These are phyloP conservation scores for Drosophila dives DNA, from an alignment of 2,888 invertebrate genomes.

Conservation along the genomic window DNA sequence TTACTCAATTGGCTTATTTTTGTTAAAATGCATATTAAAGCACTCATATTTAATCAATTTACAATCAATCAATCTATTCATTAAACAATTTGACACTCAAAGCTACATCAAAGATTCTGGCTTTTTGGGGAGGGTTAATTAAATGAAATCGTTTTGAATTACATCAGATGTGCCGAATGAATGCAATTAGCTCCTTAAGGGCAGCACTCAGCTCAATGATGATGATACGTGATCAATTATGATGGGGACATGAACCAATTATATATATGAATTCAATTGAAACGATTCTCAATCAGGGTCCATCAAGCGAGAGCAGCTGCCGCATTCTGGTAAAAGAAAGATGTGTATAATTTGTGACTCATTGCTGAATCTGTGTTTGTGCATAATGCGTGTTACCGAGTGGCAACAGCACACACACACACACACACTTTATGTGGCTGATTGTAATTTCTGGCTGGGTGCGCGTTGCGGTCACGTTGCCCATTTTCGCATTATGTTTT, in stretches of 20 bases:
- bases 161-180: background rate
- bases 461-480: slow-evolving; percentile 65
- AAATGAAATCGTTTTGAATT: background rate
- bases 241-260: slow-evolving; percentile 6
- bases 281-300: slow-evolving; percentile 31
- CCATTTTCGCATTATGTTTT: slow-evolving; percentile 77
- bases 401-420: slow-evolving; percentile 35
- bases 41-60: background rate
- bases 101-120: background rate
- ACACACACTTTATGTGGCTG: slow-evolving; percentile 22
- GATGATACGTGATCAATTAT: slow-evolving; percentile 13
- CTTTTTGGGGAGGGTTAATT: background rate
- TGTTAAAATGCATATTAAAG: background rate
- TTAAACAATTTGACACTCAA: background rate
- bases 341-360: slow-evolving; percentile 5
- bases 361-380: slow-evolving; percentile 1
- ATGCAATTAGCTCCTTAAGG: background rate
- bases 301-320: background rate
- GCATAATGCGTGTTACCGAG: slow-evolving; percentile 10
- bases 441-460: slow-evolving; percentile 31
- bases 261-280: slow-evolving; percentile 11
- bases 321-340: background rate
- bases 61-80: background rate
- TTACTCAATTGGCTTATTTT: background rate
- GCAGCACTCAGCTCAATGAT: slow-evolving; percentile 3